Base-by-base conservation (phyloP, 2,888 invertebrate species). In the Hirtodrosophila histrioides region DNA sequence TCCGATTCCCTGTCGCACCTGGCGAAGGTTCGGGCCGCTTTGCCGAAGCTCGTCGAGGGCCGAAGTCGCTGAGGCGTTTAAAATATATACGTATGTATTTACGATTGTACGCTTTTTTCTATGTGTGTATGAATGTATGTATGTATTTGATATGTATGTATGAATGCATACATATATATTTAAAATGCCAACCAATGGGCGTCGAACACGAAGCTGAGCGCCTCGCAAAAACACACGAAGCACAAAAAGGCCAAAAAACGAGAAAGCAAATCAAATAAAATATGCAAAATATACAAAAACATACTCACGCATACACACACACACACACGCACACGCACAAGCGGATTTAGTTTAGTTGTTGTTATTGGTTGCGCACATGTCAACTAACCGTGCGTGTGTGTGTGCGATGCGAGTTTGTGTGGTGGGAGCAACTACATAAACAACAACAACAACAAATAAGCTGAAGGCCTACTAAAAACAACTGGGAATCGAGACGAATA, bases 241-340 rank as follows among this genome's bases (percentile, higher is more conserved):
- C 73, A 46, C 75, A 77, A 64, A 75, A 77, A 73, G 63, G 57
- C 78, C 54, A 74, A 71, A 84, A 86, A 80, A 82, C 74, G 87
- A 77, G 72, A 57, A 80, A 64, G 78, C 70, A 75, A 84, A 78
- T 78, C 69, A 66, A 85, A 87, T 83, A 85, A 81, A 87, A 83
- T 87, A 85, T 87, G 87, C 86, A 78, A 78, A 87, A 81, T 87
- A 83, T 83, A 85, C 78, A 81, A 85, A 82, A 77, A 78, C 78
- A 75, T 45, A 69, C 65, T 29, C 64, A 57, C 41, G 61, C 64
- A 17, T 2, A 17, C 65, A 29, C 64, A 57, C 41, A 63, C 64
- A 67, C 39, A 69, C 50, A 44, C 43, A 50, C 53, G 56, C 33
- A 60, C 37, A 50, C 27, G 27, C 41, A 39, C 23, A 58, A 12